A percentile compares a stretch with the other conserved stretches of the same genome.
Conservation (phyloP, 2,888 invertebrate genomes). For the Philereme transversata region DNA sequence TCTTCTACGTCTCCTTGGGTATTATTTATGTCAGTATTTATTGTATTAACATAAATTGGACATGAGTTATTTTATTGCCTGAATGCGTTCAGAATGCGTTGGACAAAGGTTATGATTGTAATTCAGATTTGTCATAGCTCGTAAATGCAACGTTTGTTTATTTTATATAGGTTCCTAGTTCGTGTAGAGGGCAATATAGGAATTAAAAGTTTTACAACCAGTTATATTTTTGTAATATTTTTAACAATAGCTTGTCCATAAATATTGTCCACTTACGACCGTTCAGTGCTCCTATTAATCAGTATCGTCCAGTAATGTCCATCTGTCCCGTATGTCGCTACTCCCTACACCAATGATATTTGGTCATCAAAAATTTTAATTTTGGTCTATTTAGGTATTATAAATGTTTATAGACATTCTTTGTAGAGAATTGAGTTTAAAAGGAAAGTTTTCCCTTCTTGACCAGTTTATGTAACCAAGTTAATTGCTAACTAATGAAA, state of each 20-base stretch:
- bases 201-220: conserved; percentile 38
- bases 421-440: neutral
- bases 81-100: conserved; percentile 72
- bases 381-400: neutral
- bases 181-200: conserved; percentile 36
- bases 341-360: neutral
- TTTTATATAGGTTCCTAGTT: conserved; percentile 49
- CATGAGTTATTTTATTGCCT: conserved; percentile 82
- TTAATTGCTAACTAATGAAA: too few relatives aligned
- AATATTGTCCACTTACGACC: conserved; percentile 20
- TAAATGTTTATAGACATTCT: neutral
- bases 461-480: too few relatives aligned
- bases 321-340: conserved; percentile 16
- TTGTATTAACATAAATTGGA: conserved; percentile 84
- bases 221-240: conserved; percentile 22
- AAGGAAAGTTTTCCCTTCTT: too few relatives aligned
- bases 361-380: conserved; percentile 1
- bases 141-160: conserved; percentile 73
- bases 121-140: conserved; percentile 80
- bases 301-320: conserved; percentile 12
- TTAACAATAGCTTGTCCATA: conserved; percentile 15
- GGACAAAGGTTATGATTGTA: conserved; percentile 79
- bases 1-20: conserved; percentile 67
- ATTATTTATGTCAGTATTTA: conserved; percentile 82
- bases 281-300: conserved; percentile 21